phyloP scores from a whole-genome alignment of 2,113 vertebrate species.

The Microtus ochrogaster region DNA sequence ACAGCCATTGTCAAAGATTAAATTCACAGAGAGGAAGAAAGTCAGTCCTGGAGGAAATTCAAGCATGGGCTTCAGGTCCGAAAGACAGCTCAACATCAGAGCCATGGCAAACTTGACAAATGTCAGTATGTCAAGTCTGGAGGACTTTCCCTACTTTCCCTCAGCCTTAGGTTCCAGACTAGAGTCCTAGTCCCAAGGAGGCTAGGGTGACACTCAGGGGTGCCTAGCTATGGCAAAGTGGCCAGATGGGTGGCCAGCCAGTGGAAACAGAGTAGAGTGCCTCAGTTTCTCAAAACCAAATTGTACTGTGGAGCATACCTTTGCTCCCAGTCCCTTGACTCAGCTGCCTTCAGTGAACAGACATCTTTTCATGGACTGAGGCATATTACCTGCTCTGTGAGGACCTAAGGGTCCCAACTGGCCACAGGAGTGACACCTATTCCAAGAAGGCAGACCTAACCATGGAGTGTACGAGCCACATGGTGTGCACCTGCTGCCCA shows the following conservation, averaged over 20 bases:
- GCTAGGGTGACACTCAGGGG: not conserved
- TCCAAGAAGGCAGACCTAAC: not conserved
- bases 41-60: not conserved
- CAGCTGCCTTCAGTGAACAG: not conserved
- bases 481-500: not conserved
- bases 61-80: not conserved
- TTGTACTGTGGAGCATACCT: not conserved
- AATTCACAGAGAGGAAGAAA: constrained; percentile 36
- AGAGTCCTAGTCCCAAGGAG: not conserved
- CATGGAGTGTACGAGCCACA: not conserved
- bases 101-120: not conserved
- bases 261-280: not conserved
- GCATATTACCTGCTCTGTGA: not conserved
- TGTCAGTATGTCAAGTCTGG: accelerated
- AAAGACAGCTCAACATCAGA: not conserved
- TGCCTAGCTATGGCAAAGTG: not conserved
- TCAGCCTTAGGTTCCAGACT: not conserved
- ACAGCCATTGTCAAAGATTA: not conserved
- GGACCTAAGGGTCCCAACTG: not conserved
- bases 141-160: not conserved
- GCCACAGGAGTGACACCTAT: not conserved
- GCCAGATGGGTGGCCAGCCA: not conserved
- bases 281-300: constrained; percentile 1
- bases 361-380: not conserved
- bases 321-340: not conserved